Base-by-base conservation (phyloP, 2,797 vertebrate species). In the Bovichtus variegatus region DNA sequence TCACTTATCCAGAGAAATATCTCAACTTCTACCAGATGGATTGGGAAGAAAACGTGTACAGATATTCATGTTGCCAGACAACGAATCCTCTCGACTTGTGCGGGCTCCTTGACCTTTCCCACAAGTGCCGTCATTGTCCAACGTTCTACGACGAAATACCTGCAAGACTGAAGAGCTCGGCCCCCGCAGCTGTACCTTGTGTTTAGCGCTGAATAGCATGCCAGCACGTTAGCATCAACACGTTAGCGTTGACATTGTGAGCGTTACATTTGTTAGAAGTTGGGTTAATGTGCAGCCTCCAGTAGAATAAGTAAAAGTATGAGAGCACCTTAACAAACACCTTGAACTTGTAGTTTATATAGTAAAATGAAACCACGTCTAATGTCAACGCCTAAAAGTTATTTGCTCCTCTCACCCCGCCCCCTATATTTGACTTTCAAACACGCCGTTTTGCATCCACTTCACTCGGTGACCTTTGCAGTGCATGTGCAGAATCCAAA, bases 391-490 rank as follows among this genome's bases (percentile, higher is more conserved):
- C 34, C 34, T 31, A 9, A 25, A 63, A 53, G 71, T 19, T 0
- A 31, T 12, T 12, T 38, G 29, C 19, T 25, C 23, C 61, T 8
- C 54, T 49, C 38, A 31, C 67, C n/a, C 41, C 43, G 60, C 19
- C 36, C 68, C 44, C 72, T 55, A 44, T 49, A n/a, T 41, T 41
- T 49, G 18, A 38, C 59, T 69, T 59, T 80, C 40, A 59, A 54
- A 61, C 41, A 21, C 58, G 21, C 18, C 5, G 9, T 49, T 72
- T 61, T 61, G 29, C 70, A 72, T 5, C 27, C 1, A 18, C 46
- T 59, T 67, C 34, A 18, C 49, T 31, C 13, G 41, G 54, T 75
- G 82, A 84, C 66, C 73, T 82, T 76, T 84, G 68, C 5, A 21
- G 61, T 59, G 46, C 49, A 40, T 40, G 27, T 79, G 69, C 72